Percentiles rank a stretch among this genome's conserved stretches.
phyloP scores from a whole-genome alignment of 2,113 vertebrate genomes.

The Pachycephala philippinensis region DNA sequence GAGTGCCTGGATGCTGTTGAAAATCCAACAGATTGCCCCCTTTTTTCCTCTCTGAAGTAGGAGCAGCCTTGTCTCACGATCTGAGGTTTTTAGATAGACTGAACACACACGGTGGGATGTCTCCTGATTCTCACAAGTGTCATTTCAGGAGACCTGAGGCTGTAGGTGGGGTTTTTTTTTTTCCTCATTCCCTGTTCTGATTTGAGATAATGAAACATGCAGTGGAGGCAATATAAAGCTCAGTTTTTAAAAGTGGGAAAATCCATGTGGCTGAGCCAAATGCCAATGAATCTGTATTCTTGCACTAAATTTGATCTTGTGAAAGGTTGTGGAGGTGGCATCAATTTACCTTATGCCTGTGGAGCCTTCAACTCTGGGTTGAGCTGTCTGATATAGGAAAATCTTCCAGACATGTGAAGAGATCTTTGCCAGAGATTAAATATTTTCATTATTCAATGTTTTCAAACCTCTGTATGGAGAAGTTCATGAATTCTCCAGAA shows the following conservation, averaged over 20 bases:
- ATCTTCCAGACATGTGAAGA: background rate
- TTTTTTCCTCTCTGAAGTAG: background rate
- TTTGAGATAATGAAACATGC: background rate
- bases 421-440: background rate
- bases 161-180: background rate
- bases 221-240: background rate
- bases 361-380: background rate
- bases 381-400: background rate
- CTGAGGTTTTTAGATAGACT: background rate
- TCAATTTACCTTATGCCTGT: background rate
- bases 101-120: background rate
- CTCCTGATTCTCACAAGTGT: background rate
- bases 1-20: background rate
- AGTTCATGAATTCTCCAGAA: background rate
- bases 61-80: background rate
- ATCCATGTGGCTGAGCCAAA: background rate
- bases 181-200: background rate
- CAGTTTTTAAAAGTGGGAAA: background rate
- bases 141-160: background rate
- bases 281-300: background rate
- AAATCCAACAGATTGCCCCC: background rate
- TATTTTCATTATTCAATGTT: background rate
- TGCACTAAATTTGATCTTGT: background rate
- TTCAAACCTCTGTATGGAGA: background rate
- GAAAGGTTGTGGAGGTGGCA: background rate